phyloP scores from a whole-genome alignment of 2,113 vertebrate genomes.

The Synchiropus splendidus region DNA sequence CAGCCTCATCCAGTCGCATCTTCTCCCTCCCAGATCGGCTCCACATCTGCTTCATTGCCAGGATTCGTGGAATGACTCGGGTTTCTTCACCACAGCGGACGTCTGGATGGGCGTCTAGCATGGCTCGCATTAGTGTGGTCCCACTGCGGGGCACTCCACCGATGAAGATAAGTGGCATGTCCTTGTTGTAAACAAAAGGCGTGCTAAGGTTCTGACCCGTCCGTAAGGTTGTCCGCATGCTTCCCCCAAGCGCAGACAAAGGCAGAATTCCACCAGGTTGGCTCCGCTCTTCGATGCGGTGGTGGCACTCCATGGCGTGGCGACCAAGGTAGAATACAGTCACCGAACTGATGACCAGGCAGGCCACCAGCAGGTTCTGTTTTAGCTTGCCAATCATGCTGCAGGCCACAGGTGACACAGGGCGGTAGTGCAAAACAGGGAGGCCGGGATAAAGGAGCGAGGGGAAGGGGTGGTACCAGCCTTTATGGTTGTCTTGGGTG shows the following conservation, averaged over 20 bases:
- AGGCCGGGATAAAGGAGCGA: slow-evolving; percentile 12
- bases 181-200: slow-evolving; percentile 83
- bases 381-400: slow-evolving; percentile 92
- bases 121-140: slow-evolving; percentile 92
- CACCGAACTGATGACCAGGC: slow-evolving; percentile 86
- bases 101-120: slow-evolving; percentile 92
- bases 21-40: slow-evolving; percentile 92
- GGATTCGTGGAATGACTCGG: slow-evolving; percentile 86
- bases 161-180: slow-evolving; percentile 94
- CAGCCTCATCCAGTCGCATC: slow-evolving; percentile 89
- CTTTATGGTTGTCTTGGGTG: slow-evolving; percentile 49
- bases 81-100: slow-evolving; percentile 93
- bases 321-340: slow-evolving; percentile 92
- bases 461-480: slow-evolving; percentile 16
- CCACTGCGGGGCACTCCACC: slow-evolving; percentile 92
- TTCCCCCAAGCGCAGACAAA: slow-evolving; percentile 51
- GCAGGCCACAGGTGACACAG: slow-evolving; percentile 23
- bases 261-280: slow-evolving; percentile 46
- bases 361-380: slow-evolving; percentile 89
- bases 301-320: slow-evolving; percentile 95
- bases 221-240: slow-evolving; percentile 54
- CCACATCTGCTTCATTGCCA: slow-evolving; percentile 98
- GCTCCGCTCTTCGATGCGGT: slow-evolving; percentile 78
- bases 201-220: slow-evolving; percentile 58
- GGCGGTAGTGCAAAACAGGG: slow-evolving; percentile 15